Conservation (phyloP, 2,113 vertebrate species). For the Strigops habroptila region DNA sequence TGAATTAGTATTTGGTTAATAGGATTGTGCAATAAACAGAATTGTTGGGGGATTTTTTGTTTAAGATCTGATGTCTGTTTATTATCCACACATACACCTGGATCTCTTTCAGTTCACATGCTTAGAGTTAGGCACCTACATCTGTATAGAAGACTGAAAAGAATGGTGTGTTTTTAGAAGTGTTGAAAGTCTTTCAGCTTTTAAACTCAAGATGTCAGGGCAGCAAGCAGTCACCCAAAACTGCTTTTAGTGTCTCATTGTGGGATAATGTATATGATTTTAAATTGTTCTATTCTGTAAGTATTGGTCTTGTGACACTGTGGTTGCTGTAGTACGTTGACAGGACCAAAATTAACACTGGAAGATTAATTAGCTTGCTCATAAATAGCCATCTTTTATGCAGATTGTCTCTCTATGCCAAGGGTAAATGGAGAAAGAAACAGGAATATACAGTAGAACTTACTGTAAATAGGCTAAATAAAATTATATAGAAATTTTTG, state of each 20-base stretch:
- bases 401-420: neutral
- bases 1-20: neutral
- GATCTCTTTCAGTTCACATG: neutral
- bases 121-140: neutral
- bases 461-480: neutral
- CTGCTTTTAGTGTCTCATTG: neutral
- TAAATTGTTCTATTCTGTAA: neutral
- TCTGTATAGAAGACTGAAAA: neutral
- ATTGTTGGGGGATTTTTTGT: neutral
- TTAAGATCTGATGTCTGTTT: neutral
- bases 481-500: neutral
- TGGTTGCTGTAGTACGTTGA: neutral
- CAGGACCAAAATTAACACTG: neutral
- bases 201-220: neutral
- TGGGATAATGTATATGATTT: neutral
- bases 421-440: neutral
- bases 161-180: neutral
- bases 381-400: neutral
- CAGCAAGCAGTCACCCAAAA: neutral
- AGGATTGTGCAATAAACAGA: neutral
- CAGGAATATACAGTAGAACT: neutral
- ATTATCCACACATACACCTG: neutral
- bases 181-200: neutral
- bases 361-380: neutral
- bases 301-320: neutral